Evolutionary conservation across 2,888 invertebrate genomes (phyloP).

Genomic region (Monochamus alternatus): DNA sequence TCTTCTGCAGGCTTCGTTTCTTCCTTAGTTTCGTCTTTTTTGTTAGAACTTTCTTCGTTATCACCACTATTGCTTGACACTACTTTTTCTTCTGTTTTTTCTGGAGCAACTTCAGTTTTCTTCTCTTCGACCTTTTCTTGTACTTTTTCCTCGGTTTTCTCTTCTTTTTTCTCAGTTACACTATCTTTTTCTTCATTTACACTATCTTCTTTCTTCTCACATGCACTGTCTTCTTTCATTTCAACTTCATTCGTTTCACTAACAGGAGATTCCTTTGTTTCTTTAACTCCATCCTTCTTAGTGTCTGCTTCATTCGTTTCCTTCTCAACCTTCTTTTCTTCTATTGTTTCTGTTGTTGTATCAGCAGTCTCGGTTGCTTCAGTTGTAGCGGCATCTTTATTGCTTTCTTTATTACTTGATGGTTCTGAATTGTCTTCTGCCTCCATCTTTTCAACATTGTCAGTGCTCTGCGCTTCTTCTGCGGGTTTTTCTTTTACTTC

Average conservation of each 20-base stretch:
- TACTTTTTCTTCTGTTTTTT: constrained; percentile 24
- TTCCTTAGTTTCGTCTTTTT: constrained; percentile 1
- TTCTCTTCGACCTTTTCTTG: constrained; percentile 56
- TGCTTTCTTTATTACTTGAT: constrained; percentile 21
- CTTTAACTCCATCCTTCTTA: background rate
- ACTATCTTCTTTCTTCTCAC: background rate
- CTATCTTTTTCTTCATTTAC: background rate
- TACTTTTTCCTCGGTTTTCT: constrained; percentile 62
- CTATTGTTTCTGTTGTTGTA: constrained; percentile 30
- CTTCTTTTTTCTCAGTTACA: constrained; percentile 54
- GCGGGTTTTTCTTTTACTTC: constrained; percentile 15
- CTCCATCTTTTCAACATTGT: constrained; percentile 22
- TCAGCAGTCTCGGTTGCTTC: constrained; percentile 36
- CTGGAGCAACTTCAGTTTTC: constrained; percentile 44
- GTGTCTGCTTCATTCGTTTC: background rate
- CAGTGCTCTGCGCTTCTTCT: constrained; percentile 13
- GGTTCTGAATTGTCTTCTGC: constrained; percentile 39
- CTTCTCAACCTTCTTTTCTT: background rate
- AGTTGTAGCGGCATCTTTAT: constrained; percentile 27
- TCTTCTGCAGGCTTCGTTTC: background rate
- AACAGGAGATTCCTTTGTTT: background rate
- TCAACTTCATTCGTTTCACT: constrained; percentile 1
- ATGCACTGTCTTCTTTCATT: background rate
- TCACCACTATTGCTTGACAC: constrained; percentile 51
- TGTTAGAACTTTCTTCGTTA: background rate